phyloP scores from a whole-genome alignment of 1,140 invertebrate species.

The Lanistes nyassanus region DNA sequence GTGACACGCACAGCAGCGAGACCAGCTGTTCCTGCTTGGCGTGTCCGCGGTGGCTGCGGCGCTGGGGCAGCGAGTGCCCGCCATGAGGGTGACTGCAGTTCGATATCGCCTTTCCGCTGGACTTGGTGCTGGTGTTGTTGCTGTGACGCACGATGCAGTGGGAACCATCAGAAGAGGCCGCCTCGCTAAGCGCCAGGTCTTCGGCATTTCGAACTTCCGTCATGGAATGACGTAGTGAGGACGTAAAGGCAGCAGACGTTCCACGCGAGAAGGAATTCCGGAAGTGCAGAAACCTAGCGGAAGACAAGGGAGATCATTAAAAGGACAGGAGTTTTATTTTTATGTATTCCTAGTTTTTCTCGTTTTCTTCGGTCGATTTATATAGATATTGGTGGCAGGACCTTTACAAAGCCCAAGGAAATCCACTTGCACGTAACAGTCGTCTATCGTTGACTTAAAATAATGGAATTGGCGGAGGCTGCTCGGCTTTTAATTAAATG shows the following conservation, averaged over 20 bases:
- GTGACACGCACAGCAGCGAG: not conserved
- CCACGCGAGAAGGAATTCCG: constrained; percentile 16
- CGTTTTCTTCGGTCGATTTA: no score
- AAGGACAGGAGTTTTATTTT: no score
- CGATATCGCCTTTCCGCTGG: no score
- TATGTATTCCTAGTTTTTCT: no score
- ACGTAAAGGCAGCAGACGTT: constrained; percentile 18
- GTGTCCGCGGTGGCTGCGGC: not conserved
- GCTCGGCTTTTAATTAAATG: no score
- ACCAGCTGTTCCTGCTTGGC: not conserved
- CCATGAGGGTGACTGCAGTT: no score
- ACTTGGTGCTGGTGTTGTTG: not conserved
- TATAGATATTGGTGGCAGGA: no score
- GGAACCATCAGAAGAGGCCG: constrained; percentile 12
- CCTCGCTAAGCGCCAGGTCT: constrained; percentile 21
- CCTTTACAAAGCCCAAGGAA: no score
- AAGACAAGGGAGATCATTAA: not conserved
- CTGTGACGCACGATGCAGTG: constrained; percentile 3
- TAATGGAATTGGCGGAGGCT: no score
- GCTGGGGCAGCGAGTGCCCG: not conserved
- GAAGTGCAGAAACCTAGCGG: constrained; percentile 20
- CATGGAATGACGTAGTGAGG: constrained; percentile 18
- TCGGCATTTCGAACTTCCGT: constrained; percentile 26
- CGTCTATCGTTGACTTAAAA: no score
- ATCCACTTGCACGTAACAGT: no score